These are phyloP conservation scores for Dasypolia templi DNA, from an alignment of 2,888 invertebrate species.

Conservation along the genomic window DNA sequence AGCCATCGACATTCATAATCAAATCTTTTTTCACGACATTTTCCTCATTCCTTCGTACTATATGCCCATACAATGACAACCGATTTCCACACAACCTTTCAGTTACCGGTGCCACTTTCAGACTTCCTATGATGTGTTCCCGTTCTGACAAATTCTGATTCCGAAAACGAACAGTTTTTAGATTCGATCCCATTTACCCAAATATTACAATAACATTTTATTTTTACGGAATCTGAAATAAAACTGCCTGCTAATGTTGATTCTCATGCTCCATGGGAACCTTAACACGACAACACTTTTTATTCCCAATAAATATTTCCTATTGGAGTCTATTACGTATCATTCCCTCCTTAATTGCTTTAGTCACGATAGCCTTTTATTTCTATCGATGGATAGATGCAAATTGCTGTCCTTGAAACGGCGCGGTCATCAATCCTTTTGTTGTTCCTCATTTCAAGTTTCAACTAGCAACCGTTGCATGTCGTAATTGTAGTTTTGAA, in stretches of 20 bases:
- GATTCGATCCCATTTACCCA: neutral
- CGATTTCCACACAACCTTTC: too few relatives aligned
- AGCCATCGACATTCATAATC: too few relatives aligned
- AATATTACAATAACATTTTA: neutral
- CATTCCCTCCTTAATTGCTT: slow-evolving; percentile 71
- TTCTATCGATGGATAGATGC: slow-evolving; percentile 72
- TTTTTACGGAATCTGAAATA: neutral
- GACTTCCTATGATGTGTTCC: neutral
- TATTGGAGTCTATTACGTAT: slow-evolving; percentile 44
- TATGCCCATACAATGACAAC: too few relatives aligned
- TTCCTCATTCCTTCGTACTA: too few relatives aligned
- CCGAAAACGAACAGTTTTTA: neutral
- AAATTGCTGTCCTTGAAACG: slow-evolving; percentile 66
- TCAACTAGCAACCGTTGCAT: slow-evolving; percentile 27
- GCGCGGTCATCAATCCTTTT: slow-evolving; percentile 60
- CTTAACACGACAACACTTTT: slow-evolving; percentile 27
- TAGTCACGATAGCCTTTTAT: slow-evolving; percentile 78
- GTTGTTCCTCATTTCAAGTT: slow-evolving; percentile 44
- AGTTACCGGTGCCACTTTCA: too few relatives aligned
- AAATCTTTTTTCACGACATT: too few relatives aligned
- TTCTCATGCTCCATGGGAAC: slow-evolving; percentile 46
- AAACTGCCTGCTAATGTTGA: neutral
- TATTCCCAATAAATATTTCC: slow-evolving; percentile 34
- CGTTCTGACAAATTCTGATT: neutral
- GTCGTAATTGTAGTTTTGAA: slow-evolving; percentile 56